phyloP scores from a whole-genome alignment of 2,888 invertebrate species.

The Agrenia bidenticulata region DNA sequence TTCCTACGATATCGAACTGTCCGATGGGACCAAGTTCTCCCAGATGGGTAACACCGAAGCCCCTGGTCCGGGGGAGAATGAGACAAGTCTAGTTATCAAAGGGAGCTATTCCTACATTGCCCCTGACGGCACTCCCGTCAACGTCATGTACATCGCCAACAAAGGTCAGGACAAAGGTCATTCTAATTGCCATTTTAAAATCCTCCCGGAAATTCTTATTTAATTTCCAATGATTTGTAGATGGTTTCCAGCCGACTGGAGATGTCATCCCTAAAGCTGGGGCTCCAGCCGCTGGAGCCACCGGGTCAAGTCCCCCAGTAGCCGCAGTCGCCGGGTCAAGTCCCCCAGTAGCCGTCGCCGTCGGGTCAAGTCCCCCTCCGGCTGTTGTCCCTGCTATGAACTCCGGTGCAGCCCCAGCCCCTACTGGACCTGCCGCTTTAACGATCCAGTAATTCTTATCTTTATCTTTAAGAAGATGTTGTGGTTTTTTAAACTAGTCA shows the following conservation, averaged over 20 bases:
- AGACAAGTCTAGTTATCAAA: slow-evolving; percentile 26
- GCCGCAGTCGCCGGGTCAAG: neutral
- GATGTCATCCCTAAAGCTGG: slow-evolving; percentile 30
- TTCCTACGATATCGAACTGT: slow-evolving; percentile 28
- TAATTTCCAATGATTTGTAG: no score
- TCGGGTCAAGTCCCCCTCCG: neutral
- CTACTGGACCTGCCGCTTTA: no score
- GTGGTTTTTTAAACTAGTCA: no score
- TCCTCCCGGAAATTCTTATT: no score
- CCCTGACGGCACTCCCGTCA: slow-evolving; percentile 34
- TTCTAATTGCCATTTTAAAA: no score
- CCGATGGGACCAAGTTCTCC: slow-evolving; percentile 28
- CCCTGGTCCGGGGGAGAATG: slow-evolving; percentile 21
- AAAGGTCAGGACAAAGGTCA: no score
- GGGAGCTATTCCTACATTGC: slow-evolving; percentile 33
- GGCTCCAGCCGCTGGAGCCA: neutral
- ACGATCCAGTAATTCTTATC: no score
- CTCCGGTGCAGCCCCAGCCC: no score
- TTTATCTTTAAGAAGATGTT: no score
- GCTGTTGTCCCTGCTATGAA: no score
- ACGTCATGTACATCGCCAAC: slow-evolving; percentile 30
- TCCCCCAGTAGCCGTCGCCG: neutral
- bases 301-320: neutral
- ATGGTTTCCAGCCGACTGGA: slow-evolving; percentile 37
- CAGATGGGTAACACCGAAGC: slow-evolving; percentile 31